Conservation (phyloP, 92 coral and sea anemone genomes). For the Phymanthus crucifer region DNA sequence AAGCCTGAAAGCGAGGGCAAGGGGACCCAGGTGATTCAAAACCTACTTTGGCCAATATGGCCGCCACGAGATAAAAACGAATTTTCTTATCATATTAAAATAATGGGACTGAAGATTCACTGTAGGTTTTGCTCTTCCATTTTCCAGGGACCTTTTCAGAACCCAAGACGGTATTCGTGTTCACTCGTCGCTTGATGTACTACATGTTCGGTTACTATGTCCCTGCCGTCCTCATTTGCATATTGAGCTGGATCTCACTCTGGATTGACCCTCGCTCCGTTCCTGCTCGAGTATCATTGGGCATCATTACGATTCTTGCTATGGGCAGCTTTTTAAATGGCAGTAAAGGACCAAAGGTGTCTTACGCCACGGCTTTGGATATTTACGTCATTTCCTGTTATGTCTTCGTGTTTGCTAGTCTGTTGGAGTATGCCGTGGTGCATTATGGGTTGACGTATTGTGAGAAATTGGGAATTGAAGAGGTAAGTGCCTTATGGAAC, state of each 20-base stretch:
- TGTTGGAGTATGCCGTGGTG: constrained; percentile 68
- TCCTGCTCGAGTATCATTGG: constrained; percentile 75
- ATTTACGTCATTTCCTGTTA: constrained; percentile 63
- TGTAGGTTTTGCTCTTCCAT: not conserved
- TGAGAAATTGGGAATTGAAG: constrained; percentile 44
- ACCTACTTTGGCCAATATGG: too few relatives aligned
- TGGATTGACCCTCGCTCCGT: constrained; percentile 79
- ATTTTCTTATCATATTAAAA: too few relatives aligned
- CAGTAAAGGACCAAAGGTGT: constrained; percentile 59
- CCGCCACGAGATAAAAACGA: too few relatives aligned
- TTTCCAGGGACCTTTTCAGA: constrained; percentile 65
- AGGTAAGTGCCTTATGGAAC: constrained; percentile 28
- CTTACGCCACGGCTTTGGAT: constrained; percentile 75
- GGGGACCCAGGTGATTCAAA: too few relatives aligned
- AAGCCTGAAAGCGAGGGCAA: too few relatives aligned
- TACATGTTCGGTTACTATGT: constrained; percentile 67
- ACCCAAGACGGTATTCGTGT: constrained; percentile 54
- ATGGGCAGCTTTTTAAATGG: constrained; percentile 72
- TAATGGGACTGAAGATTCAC: too few relatives aligned
- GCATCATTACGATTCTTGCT: constrained; percentile 76
- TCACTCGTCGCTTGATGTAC: constrained; percentile 61
- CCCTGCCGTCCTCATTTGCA: constrained; percentile 53
- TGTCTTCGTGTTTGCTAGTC: constrained; percentile 65
- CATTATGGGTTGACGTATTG: constrained; percentile 57
- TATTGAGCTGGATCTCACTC: constrained; percentile 71